These are phyloP conservation scores for Myxocyprinus asiaticus DNA, from an alignment of 2,113 vertebrate species.

Conservation along the genomic window DNA sequence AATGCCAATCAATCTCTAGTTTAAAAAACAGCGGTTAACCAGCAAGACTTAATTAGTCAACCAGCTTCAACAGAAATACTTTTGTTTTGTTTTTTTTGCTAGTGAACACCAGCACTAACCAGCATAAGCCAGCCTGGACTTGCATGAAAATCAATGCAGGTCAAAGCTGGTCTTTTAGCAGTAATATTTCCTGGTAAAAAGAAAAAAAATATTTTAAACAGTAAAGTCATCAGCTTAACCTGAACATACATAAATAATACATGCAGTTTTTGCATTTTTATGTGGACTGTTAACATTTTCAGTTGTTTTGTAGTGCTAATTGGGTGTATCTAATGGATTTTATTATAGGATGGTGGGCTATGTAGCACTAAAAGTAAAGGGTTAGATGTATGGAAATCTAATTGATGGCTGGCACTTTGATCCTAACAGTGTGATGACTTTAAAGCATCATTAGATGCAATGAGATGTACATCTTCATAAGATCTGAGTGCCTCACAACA, in stretches of 20 bases:
- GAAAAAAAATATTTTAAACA: not conserved
- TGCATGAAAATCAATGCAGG: too few species aligned
- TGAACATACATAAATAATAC: conserved; percentile 18
- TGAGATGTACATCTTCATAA: conserved; percentile 33
- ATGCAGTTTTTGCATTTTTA: too few species aligned
- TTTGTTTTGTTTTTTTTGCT: too few species aligned
- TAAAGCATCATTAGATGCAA: conserved; percentile 33
- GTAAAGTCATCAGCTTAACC: conserved; percentile 5
- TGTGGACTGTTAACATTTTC: not conserved
- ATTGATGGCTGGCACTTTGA: conserved; percentile 26
- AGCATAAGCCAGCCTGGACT: too few species aligned
- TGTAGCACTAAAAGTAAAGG: not conserved
- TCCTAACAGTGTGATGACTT: conserved; percentile 19
- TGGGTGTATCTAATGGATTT: not conserved
- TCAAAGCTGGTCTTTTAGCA: too few species aligned
- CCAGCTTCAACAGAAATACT: too few species aligned
- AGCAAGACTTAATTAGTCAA: too few species aligned
- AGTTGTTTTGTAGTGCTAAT: not conserved
- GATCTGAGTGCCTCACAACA: conserved; percentile 33
- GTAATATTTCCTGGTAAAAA: not conserved
- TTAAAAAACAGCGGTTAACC: too few species aligned
- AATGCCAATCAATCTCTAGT: too few species aligned
- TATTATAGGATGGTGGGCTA: not conserved
- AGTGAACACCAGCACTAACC: too few species aligned
- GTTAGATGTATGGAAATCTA: not conserved